Evolutionary conservation across 2,888 invertebrate genomes (phyloP).

Genomic region (Eumacrocentrus americanus): DNA sequence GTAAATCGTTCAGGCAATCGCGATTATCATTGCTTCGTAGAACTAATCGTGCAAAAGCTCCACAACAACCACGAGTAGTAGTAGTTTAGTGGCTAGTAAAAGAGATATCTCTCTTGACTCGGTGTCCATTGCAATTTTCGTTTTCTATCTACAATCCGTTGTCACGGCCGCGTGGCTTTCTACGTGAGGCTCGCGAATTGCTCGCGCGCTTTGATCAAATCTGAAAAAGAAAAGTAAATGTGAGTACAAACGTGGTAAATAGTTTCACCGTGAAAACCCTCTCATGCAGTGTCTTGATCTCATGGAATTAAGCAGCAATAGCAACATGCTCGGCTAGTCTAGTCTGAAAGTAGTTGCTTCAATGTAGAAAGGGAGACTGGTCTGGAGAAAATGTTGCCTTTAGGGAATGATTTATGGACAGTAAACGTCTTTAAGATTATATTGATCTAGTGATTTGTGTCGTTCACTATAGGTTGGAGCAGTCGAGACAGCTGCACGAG

Average conservation of each 20-base stretch:
- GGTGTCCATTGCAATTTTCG: neutral
- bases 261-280: slow-evolving; percentile 5
- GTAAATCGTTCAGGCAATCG: neutral
- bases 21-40: neutral
- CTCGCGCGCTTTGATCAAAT: slow-evolving; percentile 19
- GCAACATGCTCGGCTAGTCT: slow-evolving; percentile 4
- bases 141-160: neutral
- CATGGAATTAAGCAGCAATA: slow-evolving; percentile 3
- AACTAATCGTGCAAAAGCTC: no score
- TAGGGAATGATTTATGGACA: slow-evolving; percentile 8
- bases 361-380: slow-evolving; percentile 17
- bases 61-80: no score
- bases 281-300: slow-evolving; percentile 1
- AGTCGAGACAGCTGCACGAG: slow-evolving; percentile 48
- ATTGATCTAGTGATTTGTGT: slow-evolving; percentile 5
- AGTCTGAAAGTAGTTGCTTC: neutral
- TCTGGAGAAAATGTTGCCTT: slow-evolving; percentile 19
- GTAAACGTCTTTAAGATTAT: neutral
- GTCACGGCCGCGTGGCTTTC: slow-evolving; percentile 24
- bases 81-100: no score
- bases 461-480: slow-evolving; percentile 40
- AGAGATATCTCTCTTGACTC: neutral
- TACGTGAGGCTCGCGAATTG: slow-evolving; percentile 1
- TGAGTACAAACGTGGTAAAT: neutral
- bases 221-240: neutral